Evolutionary conservation across 2,888 invertebrate species (phyloP).

Genomic region (Polyommatus iphigenia): DNA sequence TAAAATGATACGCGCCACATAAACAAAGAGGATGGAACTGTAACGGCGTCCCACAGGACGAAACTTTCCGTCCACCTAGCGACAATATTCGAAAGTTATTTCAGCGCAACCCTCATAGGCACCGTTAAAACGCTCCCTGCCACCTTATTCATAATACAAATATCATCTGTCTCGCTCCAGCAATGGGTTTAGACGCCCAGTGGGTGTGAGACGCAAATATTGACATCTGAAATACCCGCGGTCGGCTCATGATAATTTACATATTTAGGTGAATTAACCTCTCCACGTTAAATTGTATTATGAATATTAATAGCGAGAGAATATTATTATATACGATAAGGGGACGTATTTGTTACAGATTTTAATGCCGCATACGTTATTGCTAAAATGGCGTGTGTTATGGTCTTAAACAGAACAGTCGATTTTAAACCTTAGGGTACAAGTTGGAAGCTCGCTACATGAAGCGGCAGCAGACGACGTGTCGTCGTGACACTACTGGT

Average conservation of each 20-base stretch:
- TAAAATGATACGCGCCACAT: conserved; percentile 75
- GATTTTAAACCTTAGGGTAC: not conserved
- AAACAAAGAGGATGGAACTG: conserved; percentile 71
- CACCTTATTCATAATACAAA: conserved; percentile 78
- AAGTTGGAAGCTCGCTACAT: too few species aligned
- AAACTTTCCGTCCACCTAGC: conserved; percentile 79
- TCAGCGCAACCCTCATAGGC: conserved; percentile 80
- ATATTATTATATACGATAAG: conserved; percentile 62
- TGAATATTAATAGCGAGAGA: conserved; percentile 77
- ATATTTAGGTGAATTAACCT: conserved; percentile 81
- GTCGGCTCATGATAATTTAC: conserved; percentile 82
- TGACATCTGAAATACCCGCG: conserved; percentile 78
- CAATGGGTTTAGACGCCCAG: conserved; percentile 40
- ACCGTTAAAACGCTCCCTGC: conserved; percentile 79
- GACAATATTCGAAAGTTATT: conserved; percentile 82
- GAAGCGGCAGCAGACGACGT: too few species aligned
- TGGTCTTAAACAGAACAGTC: not conserved
- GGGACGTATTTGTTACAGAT: conserved; percentile 30
- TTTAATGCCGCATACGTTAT: conserved; percentile 18
- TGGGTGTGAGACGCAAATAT: conserved; percentile 60
- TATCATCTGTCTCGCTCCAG: conserved; percentile 51
- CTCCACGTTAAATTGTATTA: conserved; percentile 79
- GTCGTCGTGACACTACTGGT: too few species aligned
- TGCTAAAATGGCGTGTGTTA: not conserved
- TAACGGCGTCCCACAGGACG: conserved; percentile 72